phyloP scores from a whole-genome alignment of 2,888 invertebrate genomes.

The Nezara viridula region DNA sequence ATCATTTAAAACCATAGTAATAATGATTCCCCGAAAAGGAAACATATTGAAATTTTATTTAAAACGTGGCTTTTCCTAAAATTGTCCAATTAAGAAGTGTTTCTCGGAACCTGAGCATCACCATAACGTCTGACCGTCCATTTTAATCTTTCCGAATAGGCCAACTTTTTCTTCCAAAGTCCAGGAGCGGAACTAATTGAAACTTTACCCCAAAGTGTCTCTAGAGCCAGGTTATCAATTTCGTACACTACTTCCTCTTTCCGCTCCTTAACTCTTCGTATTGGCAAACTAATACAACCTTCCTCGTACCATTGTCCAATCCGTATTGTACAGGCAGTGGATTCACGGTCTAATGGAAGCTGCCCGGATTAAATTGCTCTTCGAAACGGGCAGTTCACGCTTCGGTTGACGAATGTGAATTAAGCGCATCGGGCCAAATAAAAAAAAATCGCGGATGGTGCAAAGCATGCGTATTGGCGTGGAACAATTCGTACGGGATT shows the following conservation, averaged over 20 bases:
- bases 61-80: neutral
- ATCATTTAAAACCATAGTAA: too few relatives aligned
- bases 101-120: neutral
- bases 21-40: too few relatives aligned
- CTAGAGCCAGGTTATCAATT: neutral
- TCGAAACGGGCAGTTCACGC: neutral
- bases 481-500: neutral
- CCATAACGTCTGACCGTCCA: neutral
- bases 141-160: neutral
- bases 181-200: slow-evolving; percentile 33
- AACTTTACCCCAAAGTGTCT: slow-evolving; percentile 6
- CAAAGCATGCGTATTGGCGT: slow-evolving; percentile 26
- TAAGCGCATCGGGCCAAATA: neutral
- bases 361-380: slow-evolving; percentile 27
- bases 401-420: slow-evolving; percentile 7
- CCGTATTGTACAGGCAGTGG: neutral
- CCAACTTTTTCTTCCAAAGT: neutral
- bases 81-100: neutral
- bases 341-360: slow-evolving; percentile 22
- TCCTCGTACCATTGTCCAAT: neutral
- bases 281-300: slow-evolving; percentile 9
- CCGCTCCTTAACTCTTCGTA: neutral
- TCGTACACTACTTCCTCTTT: neutral
- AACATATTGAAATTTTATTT: neutral
- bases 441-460: neutral